phyloP scores from a whole-genome alignment of 2,888 invertebrate genomes.

The Pogonocherus hispidulus region DNA sequence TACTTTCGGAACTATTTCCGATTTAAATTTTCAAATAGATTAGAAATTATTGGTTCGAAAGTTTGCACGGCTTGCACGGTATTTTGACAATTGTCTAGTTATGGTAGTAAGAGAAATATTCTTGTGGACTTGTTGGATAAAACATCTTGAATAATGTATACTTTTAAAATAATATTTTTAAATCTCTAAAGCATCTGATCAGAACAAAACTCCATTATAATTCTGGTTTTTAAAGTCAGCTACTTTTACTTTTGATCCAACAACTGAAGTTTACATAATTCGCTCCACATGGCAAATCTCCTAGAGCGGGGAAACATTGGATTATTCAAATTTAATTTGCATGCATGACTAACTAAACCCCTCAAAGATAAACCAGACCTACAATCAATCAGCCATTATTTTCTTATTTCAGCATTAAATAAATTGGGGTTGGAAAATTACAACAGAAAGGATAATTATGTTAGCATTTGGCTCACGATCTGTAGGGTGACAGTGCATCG shows the following conservation, averaged over 20 bases:
- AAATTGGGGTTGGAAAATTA: not conserved
- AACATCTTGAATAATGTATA: too few relatives aligned
- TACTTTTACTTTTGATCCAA: not conserved
- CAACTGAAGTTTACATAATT: not conserved
- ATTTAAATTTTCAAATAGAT: too few relatives aligned
- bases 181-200: not conserved
- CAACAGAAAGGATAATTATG: conserved; percentile 1
- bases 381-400: conserved; percentile 17
- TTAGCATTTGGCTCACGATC: too few relatives aligned
- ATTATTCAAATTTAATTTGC: conserved; percentile 6
- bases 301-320: not conserved
- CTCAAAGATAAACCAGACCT: conserved; percentile 4
- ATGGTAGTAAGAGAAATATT: too few relatives aligned
- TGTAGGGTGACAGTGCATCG: not conserved
- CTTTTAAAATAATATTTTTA: too few relatives aligned
- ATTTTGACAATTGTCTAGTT: too few relatives aligned
- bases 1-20: too few relatives aligned
- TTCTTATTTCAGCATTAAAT: conserved; percentile 11
- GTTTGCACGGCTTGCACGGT: too few relatives aligned
- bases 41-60: too few relatives aligned
- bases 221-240: too few relatives aligned
- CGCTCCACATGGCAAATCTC: not conserved
- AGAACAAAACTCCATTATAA: not conserved
- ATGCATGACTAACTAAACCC: conserved; percentile 2
- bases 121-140: too few relatives aligned